Evolutionary conservation across 2,888 invertebrate genomes (phyloP), one percentile per base, ranked within the genome.

Genomic region (Xestia xanthographa): DNA sequence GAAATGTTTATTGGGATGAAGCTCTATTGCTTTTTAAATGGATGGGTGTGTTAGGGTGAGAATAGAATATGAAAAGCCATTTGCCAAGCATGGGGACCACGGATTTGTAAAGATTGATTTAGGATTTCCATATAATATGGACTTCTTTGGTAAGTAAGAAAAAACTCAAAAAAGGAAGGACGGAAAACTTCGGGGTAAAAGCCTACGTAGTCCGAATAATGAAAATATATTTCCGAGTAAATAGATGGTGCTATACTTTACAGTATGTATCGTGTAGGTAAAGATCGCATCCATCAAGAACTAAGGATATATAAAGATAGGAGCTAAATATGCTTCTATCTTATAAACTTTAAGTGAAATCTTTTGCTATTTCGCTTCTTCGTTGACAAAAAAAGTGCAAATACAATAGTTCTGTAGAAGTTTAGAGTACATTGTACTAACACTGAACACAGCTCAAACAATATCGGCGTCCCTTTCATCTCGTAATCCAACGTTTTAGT

Each of bases 1-100:
- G 62, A 69, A 72, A 82, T 85, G 74, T 85, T 77, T 74, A 82
- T 85, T 82, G 72, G 58, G 38, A 50, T 66, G 14, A 65, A 38
- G 62, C 29, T 41, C 43, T 66, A 78, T 83, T 62, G 48, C 68
- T 48, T 72, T 72, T 78, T 60, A 48, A 72, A 65, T 48, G 29
- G 34, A 43, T 45, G 66, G 66, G 45, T 45, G 26, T 65, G 43
- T 20, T 48, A 5, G 29, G 9, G 14, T 6, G 26, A 22, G 56
- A 63, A 38, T 20, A 29, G n/a, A 60, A 75, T 82, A 53, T 63
- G 50, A 43, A 56, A 50, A 58, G 26, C 12, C 14, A 5, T 45
- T 77, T 66, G 20, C 8, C 12, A 5, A 53, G 2, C 11, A 22
- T 22, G 26, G 9, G 12, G 2, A 22, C 26, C 2, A 41, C 14